Conservation (phyloP, 2,797 vertebrate genomes). For the Brachyrhaphis roseni region DNA sequence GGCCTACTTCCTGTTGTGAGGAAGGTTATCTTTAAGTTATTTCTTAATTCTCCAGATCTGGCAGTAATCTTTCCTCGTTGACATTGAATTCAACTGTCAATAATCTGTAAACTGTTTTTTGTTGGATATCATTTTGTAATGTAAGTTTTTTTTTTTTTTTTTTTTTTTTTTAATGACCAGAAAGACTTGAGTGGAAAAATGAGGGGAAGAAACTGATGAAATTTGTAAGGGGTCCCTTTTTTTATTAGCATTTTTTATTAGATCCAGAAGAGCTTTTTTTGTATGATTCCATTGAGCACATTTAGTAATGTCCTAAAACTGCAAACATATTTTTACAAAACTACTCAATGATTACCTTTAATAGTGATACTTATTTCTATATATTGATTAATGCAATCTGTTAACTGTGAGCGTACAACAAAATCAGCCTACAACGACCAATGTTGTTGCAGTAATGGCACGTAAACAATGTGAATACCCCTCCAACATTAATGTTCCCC, state of each 20-base stretch:
- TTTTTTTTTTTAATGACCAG: not conserved
- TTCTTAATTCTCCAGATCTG: not conserved
- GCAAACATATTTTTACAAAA: constrained; percentile 1
- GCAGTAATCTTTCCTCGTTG: not conserved
- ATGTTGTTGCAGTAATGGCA: constrained; percentile 21
- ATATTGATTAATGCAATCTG: constrained; percentile 15
- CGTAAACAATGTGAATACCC: constrained; percentile 35
- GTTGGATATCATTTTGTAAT: no score
- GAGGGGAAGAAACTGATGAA: not conserved
- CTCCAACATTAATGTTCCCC: constrained; percentile 18
- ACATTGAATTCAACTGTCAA: not conserved
- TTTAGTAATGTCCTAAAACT: not conserved
- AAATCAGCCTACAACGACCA: constrained; percentile 12
- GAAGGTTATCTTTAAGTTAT: not conserved
- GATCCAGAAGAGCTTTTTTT: not conserved
- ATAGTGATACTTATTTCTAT: constrained; percentile 6
- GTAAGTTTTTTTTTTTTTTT: not conserved
- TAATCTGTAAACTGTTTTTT: not conserved
- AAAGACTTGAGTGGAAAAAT: not conserved
- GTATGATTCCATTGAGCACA: not conserved
- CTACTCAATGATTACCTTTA: not conserved
- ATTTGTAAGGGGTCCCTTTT: not conserved
- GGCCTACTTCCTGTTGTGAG: not conserved
- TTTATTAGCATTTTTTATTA: not conserved
- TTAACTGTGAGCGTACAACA: constrained; percentile 10